These are phyloP conservation scores for Sakesphorus luctuosus DNA, from an alignment of 2,113 vertebrate genomes.

Conservation along the genomic window DNA sequence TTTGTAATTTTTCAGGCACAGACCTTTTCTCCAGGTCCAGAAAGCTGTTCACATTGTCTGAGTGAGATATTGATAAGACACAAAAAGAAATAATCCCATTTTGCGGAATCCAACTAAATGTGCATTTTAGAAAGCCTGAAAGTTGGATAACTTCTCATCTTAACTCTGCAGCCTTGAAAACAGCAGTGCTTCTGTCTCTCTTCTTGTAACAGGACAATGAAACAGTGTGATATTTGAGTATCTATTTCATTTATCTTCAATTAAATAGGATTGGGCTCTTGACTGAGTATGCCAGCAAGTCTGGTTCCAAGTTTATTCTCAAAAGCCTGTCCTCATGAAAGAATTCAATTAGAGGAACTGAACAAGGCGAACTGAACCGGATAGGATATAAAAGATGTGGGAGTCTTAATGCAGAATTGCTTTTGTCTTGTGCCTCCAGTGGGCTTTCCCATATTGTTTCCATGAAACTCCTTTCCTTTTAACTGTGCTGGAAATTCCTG, in stretches of 20 bases:
- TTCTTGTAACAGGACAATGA: not conserved
- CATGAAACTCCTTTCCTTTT: not conserved
- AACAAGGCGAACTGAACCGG: not conserved
- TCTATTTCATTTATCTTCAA: constrained; percentile 11
- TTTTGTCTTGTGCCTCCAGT: not conserved
- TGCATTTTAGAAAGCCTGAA: not conserved
- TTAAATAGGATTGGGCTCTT: not conserved
- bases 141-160: not conserved
- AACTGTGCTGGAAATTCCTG: not conserved
- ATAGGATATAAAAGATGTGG: not conserved
- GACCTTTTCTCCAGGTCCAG: not conserved
- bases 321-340: constrained; percentile 10
- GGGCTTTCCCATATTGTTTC: not conserved
- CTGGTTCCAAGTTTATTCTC: constrained; percentile 24
- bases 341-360: constrained; percentile 11
- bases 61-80: not conserved
- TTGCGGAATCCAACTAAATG: not conserved
- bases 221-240: not conserved
- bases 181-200: not conserved
- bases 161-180: not conserved
- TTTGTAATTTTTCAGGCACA: not conserved
- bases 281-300: not conserved
- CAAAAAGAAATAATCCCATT: not conserved
- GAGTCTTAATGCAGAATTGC: not conserved
- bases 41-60: not conserved